phyloP scores from a whole-genome alignment of 2,888 invertebrate genomes.

The Linyphia triangularis region DNA sequence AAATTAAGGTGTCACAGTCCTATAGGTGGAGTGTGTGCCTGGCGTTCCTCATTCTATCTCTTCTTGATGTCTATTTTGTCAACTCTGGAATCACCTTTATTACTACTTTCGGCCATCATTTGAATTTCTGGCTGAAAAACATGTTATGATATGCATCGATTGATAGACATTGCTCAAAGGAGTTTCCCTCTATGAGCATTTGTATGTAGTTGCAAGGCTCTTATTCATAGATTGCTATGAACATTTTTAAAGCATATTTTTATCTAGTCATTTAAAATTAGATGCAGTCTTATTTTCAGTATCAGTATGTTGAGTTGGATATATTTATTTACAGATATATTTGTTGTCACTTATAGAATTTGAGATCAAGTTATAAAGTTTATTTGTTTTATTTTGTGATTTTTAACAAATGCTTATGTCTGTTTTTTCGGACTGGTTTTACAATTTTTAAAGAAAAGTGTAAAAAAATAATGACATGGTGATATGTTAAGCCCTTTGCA shows the following conservation, averaged over 20 bases:
- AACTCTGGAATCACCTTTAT: slow-evolving; percentile 70
- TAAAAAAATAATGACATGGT: slow-evolving; percentile 62
- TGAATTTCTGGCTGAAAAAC: slow-evolving; percentile 42
- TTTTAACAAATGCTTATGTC: slow-evolving; percentile 24
- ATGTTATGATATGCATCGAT: slow-evolving; percentile 70
- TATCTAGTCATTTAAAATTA: slow-evolving; percentile 72
- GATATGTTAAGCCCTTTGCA: slow-evolving; percentile 75
- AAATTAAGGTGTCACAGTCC: slow-evolving; percentile 63
- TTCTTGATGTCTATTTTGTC: slow-evolving; percentile 74
- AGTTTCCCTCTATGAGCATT: slow-evolving; percentile 73
- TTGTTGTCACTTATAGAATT: slow-evolving; percentile 1
- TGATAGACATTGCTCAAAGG: slow-evolving; percentile 73
- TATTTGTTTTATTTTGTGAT: slow-evolving; percentile 36
- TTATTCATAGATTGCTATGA: slow-evolving; percentile 72
- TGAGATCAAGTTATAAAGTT: slow-evolving; percentile 1
- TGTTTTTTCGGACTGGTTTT: slow-evolving; percentile 59
- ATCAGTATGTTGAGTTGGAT: slow-evolving; percentile 13
- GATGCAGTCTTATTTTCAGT: slow-evolving; percentile 28
- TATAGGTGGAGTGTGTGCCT: slow-evolving; percentile 59
- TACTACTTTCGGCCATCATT: slow-evolving; percentile 66
- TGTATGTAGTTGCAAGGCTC: slow-evolving; percentile 74
- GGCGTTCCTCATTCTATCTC: slow-evolving; percentile 74
- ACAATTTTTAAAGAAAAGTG: slow-evolving; percentile 44
- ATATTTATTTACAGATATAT: slow-evolving; percentile 22
- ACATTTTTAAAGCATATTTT: slow-evolving; percentile 69